These are phyloP conservation scores for Drosophila arizonae DNA, from an alignment of 1,140 invertebrate species.

Conservation along the genomic window DNA sequence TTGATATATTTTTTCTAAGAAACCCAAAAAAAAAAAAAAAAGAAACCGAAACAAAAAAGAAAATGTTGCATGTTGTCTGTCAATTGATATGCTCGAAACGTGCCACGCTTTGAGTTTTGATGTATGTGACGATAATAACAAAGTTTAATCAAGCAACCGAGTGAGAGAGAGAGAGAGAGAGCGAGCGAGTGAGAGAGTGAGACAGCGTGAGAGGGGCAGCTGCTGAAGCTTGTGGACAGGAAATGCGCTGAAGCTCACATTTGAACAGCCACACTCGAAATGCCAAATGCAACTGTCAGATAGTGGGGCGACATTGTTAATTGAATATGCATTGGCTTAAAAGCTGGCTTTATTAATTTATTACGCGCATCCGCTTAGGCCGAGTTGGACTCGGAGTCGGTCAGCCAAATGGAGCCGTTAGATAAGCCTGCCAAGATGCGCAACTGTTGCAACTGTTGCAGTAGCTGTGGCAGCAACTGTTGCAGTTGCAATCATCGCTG, in stretches of 20 bases:
- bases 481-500: constrained; percentile 28
- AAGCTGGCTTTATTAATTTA: constrained; percentile 81
- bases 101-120: constrained; percentile 2
- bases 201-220: background rate
- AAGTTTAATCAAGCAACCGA: constrained; percentile 40
- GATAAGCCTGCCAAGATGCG: constrained; percentile 58
- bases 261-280: constrained; percentile 46
- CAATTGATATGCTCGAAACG: constrained; percentile 40
- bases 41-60: too few species aligned
- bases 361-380: constrained; percentile 79
- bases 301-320: constrained; percentile 71
- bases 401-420: constrained; percentile 71
- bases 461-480: background rate
- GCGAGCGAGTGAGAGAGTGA: background rate
- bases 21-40: background rate
- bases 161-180: background rate
- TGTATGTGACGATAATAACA: constrained; percentile 25
- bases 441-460: background rate
- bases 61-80: background rate
- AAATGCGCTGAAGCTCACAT: constrained; percentile 51
- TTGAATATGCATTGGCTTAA: constrained; percentile 80
- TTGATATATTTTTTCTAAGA: constrained; percentile 4
- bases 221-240: constrained; percentile 46
- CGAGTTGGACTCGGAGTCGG: constrained; percentile 1
- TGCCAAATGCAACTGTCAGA: constrained; percentile 56